Evolutionary conservation across 2,888 invertebrate species (phyloP).

Genomic region (Epistrophella euchroma): DNA sequence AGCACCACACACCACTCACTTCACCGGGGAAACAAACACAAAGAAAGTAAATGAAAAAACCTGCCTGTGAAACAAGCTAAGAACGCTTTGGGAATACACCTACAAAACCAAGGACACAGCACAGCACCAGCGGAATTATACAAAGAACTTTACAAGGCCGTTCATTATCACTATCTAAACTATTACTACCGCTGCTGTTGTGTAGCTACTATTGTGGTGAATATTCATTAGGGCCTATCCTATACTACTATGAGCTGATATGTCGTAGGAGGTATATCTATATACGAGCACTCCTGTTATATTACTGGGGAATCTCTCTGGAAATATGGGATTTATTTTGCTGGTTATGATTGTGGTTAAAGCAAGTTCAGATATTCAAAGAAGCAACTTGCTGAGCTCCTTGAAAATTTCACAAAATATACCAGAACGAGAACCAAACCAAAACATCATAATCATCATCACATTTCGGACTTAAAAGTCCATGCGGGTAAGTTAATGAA

Average conservation of each 20-base stretch:
- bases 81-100: not conserved
- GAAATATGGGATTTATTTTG: constrained; percentile 38
- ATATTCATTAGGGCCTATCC: constrained; percentile 46
- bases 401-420: not conserved
- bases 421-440: not conserved
- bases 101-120: not conserved
- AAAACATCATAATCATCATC: constrained; percentile 6
- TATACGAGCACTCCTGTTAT: not conserved
- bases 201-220: constrained; percentile 17
- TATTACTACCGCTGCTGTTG: constrained; percentile 12
- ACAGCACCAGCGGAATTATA: constrained; percentile 34
- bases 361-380: not conserved
- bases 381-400: not conserved
- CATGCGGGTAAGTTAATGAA: constrained; percentile 32
- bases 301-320: constrained; percentile 9
- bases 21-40: constrained; percentile 25
- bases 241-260: not conserved
- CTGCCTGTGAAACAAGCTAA: not conserved
- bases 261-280: not conserved
- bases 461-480: not conserved
- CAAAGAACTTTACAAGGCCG: constrained; percentile 44
- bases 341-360: not conserved
- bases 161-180: constrained; percentile 48
- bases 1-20: not conserved
- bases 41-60: constrained; percentile 16